Base-by-base conservation (phyloP, 37 sponge, comb jelly and placozoan species). In the Halisarca cf. caerulea region DNA sequence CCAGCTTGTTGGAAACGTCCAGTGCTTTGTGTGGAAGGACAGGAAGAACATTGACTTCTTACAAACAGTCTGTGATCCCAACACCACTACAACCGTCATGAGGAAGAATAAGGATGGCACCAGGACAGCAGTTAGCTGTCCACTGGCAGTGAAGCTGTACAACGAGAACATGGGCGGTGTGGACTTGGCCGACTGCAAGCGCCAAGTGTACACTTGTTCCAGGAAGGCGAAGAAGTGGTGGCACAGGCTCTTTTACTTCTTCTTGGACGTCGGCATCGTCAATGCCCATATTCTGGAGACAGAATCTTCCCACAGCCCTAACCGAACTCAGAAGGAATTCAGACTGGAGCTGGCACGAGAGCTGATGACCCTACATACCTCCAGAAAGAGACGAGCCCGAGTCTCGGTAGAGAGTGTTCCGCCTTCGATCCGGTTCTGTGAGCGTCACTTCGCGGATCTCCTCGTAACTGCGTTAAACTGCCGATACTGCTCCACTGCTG, bases 161-260 rank as follows among this genome's bases (percentile, higher is more conserved):
- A 69, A 81, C 21, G 66, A 70, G 58, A 58, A 72, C 82, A 87
- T 87, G 82, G 74, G 82, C 2, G 87, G 87, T 40, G 86, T 86
- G 11, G 86, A 86, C 42, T 23, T 8, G 38, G 57, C 32, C 7
- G 87, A 87, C 61, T 9, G 9, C 42, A 28, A n/a, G 25, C 35
- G 78, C 9, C 17, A 75, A 42, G 23, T 41, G 8, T 75, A 75
- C 47, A 43, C 40, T 24, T 37, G 42, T 9, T 36, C 41, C 42
- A 75, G 78, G 40, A 43, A 42, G 47, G 17, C 78, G 41, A 75
- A 9, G 23, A 75, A 32, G 34, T 75, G 78, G 78, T 75, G 78
- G 78, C 14, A 24, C 25, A 18, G 27, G 8, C 9, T 64, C 25
- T 64, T 64, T 23, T n/a, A 64, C 23, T 64, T 25, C 23, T 27